Base-by-base conservation (phyloP, 2,113 vertebrate genomes). In the Carassius auratus region DNA sequence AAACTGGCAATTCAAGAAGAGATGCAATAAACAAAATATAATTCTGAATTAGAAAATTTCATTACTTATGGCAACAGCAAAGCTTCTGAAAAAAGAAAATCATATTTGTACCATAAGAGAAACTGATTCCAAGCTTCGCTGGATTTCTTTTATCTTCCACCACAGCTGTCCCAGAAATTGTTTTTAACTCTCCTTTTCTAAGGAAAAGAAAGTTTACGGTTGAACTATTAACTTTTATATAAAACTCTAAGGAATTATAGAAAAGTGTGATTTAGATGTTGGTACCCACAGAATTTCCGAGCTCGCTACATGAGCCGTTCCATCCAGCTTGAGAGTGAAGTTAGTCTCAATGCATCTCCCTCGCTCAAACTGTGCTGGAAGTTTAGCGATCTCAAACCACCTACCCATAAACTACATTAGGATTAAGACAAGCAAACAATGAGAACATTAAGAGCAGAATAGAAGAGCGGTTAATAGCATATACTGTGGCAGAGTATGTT, bases 101-200 rank as follows among this genome's bases (percentile, higher is more conserved):
- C 42, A 2, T 9, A 69, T 75, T 89, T 96, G 96, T 93, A 98
- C 97, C 93, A 15, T 95, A 96, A 74, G 92, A 97, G 86, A 95
- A 97, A 91, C 93, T 97, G 82, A 98, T 95, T 0, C 91, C 94
- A 88, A 99, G 88, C 90, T 98, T 98, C 86, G 97, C 97, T 0
- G 96, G 96, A 85, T 97, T 95, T 36, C 93, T 94, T 4, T 91
- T 59, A 68, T 99, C 95, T 81, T 90, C 92, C 12, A 93, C 91
- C 61, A 93, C 92, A n/a, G 95, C 93, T 10, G 93, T 96, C 8
- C 97, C 96, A 90, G 95, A 95, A 0, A 96, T 92, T 84, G 94
- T 94, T 1, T 92, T 95, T 86, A 95, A 5, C 33, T 92, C 93
- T 83, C 96, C 96, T 69, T 95, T 93, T 76, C 95, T 95, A 89